phyloP scores from a whole-genome alignment of 2,113 vertebrate species.

The Corydoras sp. region DNA sequence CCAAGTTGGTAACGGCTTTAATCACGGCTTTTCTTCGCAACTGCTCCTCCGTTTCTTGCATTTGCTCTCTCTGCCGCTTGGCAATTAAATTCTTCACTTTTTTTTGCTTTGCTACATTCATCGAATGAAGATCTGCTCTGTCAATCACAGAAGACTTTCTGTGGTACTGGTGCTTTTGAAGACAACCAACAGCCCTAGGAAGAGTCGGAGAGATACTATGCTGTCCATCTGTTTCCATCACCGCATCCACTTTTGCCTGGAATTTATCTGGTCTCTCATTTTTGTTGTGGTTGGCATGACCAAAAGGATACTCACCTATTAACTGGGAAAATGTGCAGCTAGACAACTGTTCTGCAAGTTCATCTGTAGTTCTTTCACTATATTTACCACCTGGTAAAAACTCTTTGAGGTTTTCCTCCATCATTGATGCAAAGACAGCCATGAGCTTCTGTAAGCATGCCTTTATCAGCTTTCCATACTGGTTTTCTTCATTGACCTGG shows the following conservation, averaged over 20 bases:
- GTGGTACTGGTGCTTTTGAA: not conserved
- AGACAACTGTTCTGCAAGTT: conserved; percentile 45
- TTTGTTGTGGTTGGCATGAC: conserved; percentile 22
- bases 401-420: conserved; percentile 59
- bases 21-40: conserved; percentile 52
- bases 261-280: conserved; percentile 33
- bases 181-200: not conserved
- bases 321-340: conserved; percentile 61
- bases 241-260: not conserved
- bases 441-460: conserved; percentile 58
- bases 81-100: not conserved
- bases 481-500: conserved; percentile 51
- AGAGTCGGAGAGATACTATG: not conserved
- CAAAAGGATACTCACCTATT: conserved; percentile 62
- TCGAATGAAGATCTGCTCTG: not conserved
- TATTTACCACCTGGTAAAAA: conserved; percentile 66
- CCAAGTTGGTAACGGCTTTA: conserved; percentile 50
- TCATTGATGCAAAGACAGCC: conserved; percentile 55
- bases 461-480: conserved; percentile 58
- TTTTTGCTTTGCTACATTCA: conserved; percentile 4
- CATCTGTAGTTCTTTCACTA: conserved; percentile 45
- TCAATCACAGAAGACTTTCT: conserved; percentile 2
- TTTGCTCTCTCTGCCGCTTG: not conserved
- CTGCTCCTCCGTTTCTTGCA: conserved; percentile 22
- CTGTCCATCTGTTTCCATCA: not conserved